Conservation (phyloP, 2,797 vertebrate species). For the Argyrosomus regius region DNA sequence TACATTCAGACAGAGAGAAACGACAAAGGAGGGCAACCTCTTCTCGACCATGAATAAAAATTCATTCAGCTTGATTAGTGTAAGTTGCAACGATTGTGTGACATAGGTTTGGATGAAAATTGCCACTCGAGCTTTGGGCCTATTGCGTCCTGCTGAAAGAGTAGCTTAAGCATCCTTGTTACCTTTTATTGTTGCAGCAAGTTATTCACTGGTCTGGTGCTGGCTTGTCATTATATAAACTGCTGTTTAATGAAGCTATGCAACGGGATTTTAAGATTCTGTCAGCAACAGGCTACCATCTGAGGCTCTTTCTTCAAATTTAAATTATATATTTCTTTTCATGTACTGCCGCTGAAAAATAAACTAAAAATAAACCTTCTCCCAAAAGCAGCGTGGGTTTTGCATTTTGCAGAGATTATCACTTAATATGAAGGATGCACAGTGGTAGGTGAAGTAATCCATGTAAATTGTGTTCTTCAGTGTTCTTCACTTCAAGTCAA, state of each 20-base stretch:
- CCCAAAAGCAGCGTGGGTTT: neutral
- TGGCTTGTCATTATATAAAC: neutral
- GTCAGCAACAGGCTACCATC: neutral
- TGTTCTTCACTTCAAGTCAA: neutral
- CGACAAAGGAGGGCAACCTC: neutral
- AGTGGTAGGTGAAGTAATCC: neutral
- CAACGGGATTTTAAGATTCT: neutral
- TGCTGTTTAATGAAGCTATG: neutral
- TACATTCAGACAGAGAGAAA: neutral
- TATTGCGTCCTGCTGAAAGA: constrained; percentile 6
- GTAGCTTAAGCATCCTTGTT: neutral
- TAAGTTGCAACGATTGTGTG: neutral
- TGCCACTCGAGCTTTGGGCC: neutral
- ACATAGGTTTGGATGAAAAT: neutral
- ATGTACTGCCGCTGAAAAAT: neutral
- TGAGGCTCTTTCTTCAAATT: neutral
- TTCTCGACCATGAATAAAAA: neutral
- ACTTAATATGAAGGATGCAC: neutral
- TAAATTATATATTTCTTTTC: neutral
- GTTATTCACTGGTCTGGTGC: neutral
- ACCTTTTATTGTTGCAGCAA: neutral
- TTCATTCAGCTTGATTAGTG: neutral
- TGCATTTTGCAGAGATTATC: neutral
- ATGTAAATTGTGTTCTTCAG: neutral
- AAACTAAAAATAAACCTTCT: neutral